Percentiles rank a stretch among this genome's conserved stretches.
Conservation (phyloP, 2,113 vertebrate genomes). For the Aegithalos caudatus region DNA sequence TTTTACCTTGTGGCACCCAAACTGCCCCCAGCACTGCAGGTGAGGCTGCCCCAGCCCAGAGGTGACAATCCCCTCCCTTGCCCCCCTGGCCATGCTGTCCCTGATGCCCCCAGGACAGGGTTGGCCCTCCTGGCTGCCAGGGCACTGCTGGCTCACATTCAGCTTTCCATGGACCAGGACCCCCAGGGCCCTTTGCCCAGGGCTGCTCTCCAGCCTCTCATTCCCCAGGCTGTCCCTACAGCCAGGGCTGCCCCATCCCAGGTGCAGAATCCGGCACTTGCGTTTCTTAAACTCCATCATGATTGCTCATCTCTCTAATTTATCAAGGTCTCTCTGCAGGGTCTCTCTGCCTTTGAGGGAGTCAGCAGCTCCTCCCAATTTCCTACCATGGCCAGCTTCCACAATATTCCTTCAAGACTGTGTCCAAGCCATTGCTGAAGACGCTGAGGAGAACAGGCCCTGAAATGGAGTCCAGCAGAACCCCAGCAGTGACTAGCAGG, state of each 20-base stretch:
- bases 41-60: not conserved
- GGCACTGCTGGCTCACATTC: not conserved
- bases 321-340: not conserved
- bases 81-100: fast-evolving
- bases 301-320: not conserved
- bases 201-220: not conserved
- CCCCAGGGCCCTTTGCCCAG: not conserved
- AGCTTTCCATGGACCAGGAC: not conserved
- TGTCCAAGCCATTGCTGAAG: not conserved
- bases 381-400: not conserved
- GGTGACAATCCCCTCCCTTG: not conserved
- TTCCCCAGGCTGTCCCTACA: not conserved
- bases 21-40: not conserved
- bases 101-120: not conserved
- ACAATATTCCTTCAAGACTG: not conserved
- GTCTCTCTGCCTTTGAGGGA: not conserved
- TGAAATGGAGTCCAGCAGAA: not conserved
- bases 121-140: not conserved
- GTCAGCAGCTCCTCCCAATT: not conserved
- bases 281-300: not conserved
- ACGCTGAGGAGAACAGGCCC: not conserved
- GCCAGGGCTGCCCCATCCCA: not conserved
- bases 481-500: not conserved
- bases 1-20: not conserved
- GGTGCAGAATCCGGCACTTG: fast-evolving